Evolutionary conservation across 92 coral and sea anemone species (phyloP).

Genomic region (Zoanthus sociatus): DNA sequence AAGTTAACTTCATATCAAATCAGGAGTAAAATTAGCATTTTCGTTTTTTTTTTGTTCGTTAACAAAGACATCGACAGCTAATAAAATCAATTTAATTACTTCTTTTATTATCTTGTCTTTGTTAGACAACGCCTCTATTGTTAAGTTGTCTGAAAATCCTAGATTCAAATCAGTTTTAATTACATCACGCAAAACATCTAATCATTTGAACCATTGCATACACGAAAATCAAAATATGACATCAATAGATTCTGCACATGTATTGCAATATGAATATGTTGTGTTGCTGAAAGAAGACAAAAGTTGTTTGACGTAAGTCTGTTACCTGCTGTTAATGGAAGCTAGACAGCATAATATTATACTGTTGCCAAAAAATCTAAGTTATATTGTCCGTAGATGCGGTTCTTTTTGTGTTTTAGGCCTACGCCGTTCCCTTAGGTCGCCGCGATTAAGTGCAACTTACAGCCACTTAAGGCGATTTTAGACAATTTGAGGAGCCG

Average conservation of each 20-base stretch:
- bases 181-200: background rate
- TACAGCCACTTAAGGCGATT: too few species aligned
- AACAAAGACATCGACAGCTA: background rate
- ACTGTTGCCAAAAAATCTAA: too few species aligned
- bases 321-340: too few species aligned
- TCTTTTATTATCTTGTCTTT: conserved; percentile 17
- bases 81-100: background rate
- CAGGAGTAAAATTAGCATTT: background rate
- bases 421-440: too few species aligned
- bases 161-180: conserved; percentile 18
- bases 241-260: background rate
- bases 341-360: too few species aligned
- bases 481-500: too few species aligned
- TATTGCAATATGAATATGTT: too few species aligned
- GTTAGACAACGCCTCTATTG: conserved; percentile 7
- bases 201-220: background rate
- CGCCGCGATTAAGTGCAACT: too few species aligned
- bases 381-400: too few species aligned
- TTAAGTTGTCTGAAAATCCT: conserved; percentile 3
- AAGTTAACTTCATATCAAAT: conserved; percentile 1
- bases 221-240: background rate
- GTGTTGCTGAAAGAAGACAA: background rate
- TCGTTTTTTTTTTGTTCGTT: background rate
- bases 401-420: too few species aligned
- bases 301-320: too few species aligned